A percentile compares a stretch with the other conserved stretches of the same genome.
Evolutionary conservation across 2,888 invertebrate genomes (phyloP).

Genomic region (Diarsia brunnea): DNA sequence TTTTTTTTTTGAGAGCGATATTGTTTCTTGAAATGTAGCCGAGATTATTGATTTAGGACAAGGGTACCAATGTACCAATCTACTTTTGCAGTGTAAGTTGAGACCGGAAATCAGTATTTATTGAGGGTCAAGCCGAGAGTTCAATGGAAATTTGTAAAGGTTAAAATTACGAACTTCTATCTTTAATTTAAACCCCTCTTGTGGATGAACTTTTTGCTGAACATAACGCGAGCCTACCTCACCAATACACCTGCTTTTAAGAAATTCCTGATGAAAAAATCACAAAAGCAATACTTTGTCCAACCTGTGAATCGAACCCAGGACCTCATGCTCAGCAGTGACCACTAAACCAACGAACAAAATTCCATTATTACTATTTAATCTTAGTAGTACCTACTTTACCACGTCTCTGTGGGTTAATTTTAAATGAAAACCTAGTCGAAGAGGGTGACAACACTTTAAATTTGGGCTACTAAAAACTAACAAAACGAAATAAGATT

Average conservation of each 20-base stretch:
- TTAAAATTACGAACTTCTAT: background rate
- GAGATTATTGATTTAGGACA: slow-evolving; percentile 46
- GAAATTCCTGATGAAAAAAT: background rate
- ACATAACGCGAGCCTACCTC: background rate
- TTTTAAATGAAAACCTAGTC: background rate
- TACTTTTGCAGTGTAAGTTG: slow-evolving; percentile 9
- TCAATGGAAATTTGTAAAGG: background rate
- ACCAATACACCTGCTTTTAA: background rate
- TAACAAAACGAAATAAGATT: too few species aligned
- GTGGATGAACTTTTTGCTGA: background rate
- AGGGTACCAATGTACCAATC: slow-evolving; percentile 11
- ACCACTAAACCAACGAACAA: background rate
- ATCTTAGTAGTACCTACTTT: background rate
- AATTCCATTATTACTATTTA: background rate
- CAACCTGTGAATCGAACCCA: background rate
- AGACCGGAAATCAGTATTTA: slow-evolving; percentile 5
- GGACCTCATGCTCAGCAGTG: background rate
- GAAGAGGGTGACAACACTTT: background rate
- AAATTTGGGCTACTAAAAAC: background rate
- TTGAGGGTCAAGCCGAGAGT: background rate
- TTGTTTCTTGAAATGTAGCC: slow-evolving; percentile 22
- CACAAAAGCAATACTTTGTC: too few species aligned
- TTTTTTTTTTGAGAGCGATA: slow-evolving; percentile 27
- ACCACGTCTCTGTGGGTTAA: background rate
- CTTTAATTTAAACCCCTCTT: background rate